Percentiles rank a stretch among this genome's conserved stretches.
Evolutionary conservation across 1,140 invertebrate species (phyloP).

Genomic region (Rhopalosiphum maidis): DNA sequence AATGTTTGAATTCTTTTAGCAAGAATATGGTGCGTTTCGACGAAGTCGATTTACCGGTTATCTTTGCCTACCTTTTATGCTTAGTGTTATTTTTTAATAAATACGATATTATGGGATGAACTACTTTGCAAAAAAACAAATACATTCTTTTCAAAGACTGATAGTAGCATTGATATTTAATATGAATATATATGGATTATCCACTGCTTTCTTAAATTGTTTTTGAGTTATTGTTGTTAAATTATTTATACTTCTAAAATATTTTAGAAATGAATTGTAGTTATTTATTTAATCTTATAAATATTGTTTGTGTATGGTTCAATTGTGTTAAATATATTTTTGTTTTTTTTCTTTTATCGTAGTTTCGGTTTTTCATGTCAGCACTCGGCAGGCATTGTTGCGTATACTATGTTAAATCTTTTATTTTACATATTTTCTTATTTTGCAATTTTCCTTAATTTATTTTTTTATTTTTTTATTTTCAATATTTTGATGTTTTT

Average conservation of each 20-base stretch:
- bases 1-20: conserved; percentile 2
- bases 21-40: not conserved
- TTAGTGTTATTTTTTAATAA: not conserved
- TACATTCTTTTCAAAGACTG: not conserved
- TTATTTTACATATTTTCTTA: too few species aligned
- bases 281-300: not conserved
- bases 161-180: not conserved
- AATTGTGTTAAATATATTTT: not conserved
- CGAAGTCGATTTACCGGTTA: not conserved
- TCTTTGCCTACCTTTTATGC: not conserved
- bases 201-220: not conserved
- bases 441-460: too few species aligned
- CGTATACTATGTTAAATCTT: too few species aligned
- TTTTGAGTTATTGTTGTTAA: not conserved
- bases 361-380: not conserved
- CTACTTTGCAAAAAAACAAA: not conserved
- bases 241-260: not conserved
- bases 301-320: not conserved
- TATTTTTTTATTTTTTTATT: too few species aligned
- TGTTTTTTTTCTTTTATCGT: not conserved
- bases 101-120: not conserved
- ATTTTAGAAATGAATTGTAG: not conserved
- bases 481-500: too few species aligned
- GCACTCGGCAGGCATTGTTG: too few species aligned
- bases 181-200: not conserved